Conservation (phyloP, 2,888 invertebrate species). For the Myopa testacea region DNA sequence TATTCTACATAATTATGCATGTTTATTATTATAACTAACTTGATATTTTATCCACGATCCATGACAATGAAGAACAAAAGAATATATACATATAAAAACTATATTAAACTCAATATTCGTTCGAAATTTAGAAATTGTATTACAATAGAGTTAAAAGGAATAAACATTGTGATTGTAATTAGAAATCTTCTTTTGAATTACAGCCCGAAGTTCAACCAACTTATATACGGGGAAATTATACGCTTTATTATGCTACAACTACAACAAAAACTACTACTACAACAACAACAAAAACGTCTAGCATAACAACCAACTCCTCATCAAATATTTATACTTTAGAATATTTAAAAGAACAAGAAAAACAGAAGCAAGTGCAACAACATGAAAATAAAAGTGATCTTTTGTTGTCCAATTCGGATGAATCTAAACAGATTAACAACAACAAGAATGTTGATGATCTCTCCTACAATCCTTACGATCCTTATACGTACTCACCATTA, state of each 20-base stretch:
- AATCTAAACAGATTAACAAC: neutral
- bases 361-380: neutral
- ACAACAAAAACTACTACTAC: constrained; percentile 57
- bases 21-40: neutral
- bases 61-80: too few species aligned
- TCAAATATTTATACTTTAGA: neutral
- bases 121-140: too few species aligned
- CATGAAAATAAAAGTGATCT: neutral
- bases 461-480: constrained; percentile 62
- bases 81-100: neutral
- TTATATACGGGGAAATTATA: constrained; percentile 67
- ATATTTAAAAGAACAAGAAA: constrained; percentile 22
- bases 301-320: constrained; percentile 62
- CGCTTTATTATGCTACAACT: constrained; percentile 66
- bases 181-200: neutral
- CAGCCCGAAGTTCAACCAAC: constrained; percentile 62
- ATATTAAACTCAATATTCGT: neutral
- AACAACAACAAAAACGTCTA: constrained; percentile 57
- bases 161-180: neutral
- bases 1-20: too few species aligned
- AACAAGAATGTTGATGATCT: constrained; percentile 42
- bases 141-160: too few species aligned
- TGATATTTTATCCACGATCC: neutral
- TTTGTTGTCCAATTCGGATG: neutral
- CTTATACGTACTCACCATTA: constrained; percentile 44